A percentile compares a stretch with the other conserved stretches of the same genome.
phyloP scores from a whole-genome alignment of 2,797 vertebrate genomes.

The Leuciscus waleckii region DNA sequence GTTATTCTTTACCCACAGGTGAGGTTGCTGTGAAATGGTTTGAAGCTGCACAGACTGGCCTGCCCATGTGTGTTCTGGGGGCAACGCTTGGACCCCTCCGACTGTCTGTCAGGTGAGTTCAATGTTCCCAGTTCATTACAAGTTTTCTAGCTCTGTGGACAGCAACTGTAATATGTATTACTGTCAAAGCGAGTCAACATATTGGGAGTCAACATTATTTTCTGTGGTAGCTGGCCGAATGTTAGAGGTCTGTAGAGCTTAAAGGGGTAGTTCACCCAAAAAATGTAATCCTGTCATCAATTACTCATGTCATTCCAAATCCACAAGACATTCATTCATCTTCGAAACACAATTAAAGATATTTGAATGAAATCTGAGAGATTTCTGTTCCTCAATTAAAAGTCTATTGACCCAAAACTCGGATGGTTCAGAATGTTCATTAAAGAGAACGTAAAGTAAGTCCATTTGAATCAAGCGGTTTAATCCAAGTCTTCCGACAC shows the following conservation, averaged over 20 bases:
- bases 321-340: too few species aligned
- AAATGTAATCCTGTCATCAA: too few species aligned
- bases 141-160: not conserved
- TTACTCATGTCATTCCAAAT: too few species aligned
- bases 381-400: too few species aligned
- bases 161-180: not conserved
- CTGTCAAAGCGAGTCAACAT: not conserved
- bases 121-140: not conserved
- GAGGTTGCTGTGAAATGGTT: constrained; percentile 97
- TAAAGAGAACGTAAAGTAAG: too few species aligned
- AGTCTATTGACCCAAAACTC: too few species aligned
- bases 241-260: not conserved
- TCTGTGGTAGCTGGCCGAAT: not conserved
- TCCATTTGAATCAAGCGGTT: too few species aligned
- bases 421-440: too few species aligned
- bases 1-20: constrained; percentile 73
- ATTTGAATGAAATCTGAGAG: too few species aligned
- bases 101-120: constrained; percentile 82
- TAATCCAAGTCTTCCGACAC: too few species aligned
- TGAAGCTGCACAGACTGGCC: constrained; percentile 90
- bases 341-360: too few species aligned
- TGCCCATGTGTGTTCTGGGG: constrained; percentile 96
- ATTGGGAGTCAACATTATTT: not conserved
- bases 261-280: too few species aligned
- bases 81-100: constrained; percentile 86